phyloP scores from a whole-genome alignment of 2,888 invertebrate genomes.

The Ypsolopha sequella region DNA sequence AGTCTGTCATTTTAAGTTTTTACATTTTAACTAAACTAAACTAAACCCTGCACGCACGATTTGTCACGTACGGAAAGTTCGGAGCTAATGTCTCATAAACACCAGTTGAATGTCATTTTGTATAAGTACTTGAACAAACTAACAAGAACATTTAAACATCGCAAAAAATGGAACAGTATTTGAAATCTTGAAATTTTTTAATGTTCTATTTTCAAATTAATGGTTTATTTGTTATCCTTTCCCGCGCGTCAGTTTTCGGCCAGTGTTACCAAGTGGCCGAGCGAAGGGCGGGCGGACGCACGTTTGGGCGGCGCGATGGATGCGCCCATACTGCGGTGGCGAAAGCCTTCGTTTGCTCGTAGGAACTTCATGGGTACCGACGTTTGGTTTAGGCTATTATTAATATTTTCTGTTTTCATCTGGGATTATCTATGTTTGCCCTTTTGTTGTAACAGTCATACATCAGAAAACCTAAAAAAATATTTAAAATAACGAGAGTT shows the following conservation, averaged over 20 bases:
- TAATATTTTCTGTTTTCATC: no score
- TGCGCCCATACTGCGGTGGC: background rate
- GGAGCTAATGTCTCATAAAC: no score
- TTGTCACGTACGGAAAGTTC: background rate
- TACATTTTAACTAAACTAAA: background rate
- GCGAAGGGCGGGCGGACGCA: background rate
- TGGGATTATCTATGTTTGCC: no score
- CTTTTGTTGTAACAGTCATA: no score
- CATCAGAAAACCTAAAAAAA: no score
- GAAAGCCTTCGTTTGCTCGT: no score
- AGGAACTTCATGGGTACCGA: no score
- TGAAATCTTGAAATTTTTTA: background rate
- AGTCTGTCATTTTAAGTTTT: no score
- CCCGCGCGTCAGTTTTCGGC: background rate
- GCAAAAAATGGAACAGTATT: background rate
- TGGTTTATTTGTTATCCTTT: background rate
- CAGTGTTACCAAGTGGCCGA: background rate
- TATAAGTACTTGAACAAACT: background rate
- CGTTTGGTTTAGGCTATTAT: no score
- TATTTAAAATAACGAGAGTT: no score
- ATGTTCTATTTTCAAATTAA: background rate
- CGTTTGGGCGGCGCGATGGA: conserved; percentile 1
- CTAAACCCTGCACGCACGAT: background rate
- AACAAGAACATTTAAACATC: background rate
- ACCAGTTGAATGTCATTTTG: background rate